Evolutionary conservation across 2,113 vertebrate genomes (phyloP).

Genomic region (Bombycilla garrulus): DNA sequence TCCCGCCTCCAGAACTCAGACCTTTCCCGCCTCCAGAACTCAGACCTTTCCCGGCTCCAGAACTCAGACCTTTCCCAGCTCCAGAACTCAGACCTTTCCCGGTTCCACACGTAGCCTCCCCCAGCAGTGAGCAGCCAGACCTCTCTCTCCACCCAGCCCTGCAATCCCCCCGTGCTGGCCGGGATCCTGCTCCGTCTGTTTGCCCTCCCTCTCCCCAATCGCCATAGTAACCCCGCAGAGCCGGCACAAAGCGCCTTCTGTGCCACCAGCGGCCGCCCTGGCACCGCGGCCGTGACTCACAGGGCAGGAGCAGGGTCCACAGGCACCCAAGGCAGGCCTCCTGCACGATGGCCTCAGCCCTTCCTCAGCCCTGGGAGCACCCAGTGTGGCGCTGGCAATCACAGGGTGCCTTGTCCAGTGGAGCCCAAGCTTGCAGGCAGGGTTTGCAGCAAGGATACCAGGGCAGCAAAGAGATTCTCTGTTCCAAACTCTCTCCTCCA

Average conservation of each 20-base stretch:
- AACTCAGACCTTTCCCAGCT: background rate
- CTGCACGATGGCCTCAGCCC: background rate
- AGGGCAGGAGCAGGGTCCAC: background rate
- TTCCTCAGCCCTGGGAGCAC: background rate
- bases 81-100: no score
- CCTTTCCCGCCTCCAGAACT: no score
- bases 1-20: background rate
- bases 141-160: background rate
- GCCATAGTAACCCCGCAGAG: constrained; percentile 3
- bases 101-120: accelerated
- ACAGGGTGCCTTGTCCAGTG: accelerated
- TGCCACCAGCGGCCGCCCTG: background rate
- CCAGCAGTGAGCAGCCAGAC: background rate
- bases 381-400: background rate
- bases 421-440: background rate
- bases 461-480: background rate
- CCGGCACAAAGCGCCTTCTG: constrained; percentile 43
- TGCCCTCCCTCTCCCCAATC: constrained; percentile 41
- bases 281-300: background rate
- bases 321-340: background rate
- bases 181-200: constrained; percentile 2
- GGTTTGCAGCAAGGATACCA: background rate
- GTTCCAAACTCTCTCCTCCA: accelerated
- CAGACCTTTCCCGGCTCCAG: background rate
- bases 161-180: background rate